phyloP scores from a whole-genome alignment of 2,113 vertebrate species.

The Numida meleagris region DNA sequence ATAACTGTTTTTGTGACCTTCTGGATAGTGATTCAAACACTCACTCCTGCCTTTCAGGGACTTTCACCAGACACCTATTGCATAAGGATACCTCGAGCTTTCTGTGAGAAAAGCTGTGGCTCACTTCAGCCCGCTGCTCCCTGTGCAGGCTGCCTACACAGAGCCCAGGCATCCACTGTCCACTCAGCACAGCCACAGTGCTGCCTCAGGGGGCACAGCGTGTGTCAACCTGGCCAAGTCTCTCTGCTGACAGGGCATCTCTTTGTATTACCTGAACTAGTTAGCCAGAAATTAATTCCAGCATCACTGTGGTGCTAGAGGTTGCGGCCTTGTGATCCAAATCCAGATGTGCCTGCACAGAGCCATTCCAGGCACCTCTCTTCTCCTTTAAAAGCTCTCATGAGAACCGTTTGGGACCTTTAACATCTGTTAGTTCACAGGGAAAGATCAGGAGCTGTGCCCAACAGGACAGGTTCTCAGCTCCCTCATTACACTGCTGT shows the following conservation, averaged over 20 bases:
- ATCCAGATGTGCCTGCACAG: not conserved
- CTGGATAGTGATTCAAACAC: not conserved
- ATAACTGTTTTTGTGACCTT: not conserved
- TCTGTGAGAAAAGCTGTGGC: not conserved
- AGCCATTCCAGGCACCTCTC: not conserved
- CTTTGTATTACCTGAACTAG: not conserved
- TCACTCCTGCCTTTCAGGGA: not conserved
- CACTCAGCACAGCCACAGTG: not conserved
- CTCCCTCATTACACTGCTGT: not conserved
- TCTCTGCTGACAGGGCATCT: not conserved
- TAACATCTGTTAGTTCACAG: not conserved
- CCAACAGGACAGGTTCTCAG: not conserved
- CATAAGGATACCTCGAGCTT: not conserved
- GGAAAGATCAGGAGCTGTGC: not conserved
- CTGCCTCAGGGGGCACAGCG: not conserved
- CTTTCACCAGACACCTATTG: not conserved
- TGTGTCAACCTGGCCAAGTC: not conserved
- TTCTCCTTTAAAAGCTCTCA: not conserved
- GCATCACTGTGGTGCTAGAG: not conserved
- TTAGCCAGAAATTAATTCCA: not conserved
- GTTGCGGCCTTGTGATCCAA: not conserved
- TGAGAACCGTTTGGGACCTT: not conserved
- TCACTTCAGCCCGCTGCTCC: fast-evolving
- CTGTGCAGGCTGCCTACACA: not conserved
- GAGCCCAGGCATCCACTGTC: not conserved